phyloP scores from a whole-genome alignment of 2,797 vertebrate genomes.

The Parambassis ranga region DNA sequence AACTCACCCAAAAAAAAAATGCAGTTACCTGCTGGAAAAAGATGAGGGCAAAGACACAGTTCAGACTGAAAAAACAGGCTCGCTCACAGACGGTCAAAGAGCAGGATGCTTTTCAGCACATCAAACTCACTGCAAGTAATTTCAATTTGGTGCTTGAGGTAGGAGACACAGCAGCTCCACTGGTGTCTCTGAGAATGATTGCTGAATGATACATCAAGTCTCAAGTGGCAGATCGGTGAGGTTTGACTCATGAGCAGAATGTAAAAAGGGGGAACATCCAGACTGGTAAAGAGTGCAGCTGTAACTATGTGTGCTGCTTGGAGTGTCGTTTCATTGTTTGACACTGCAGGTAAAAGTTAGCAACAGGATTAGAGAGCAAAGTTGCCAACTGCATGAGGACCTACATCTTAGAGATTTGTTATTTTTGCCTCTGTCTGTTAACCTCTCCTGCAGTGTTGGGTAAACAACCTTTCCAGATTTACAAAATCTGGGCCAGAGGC shows the following conservation, averaged over 20 bases:
- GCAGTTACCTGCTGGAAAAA: constrained; percentile 26
- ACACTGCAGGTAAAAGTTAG: constrained; percentile 14
- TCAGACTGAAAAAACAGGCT: constrained; percentile 21
- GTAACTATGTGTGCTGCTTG: constrained; percentile 22
- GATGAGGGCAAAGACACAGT: constrained; percentile 15
- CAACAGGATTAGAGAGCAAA: background rate
- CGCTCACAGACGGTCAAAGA: constrained; percentile 33
- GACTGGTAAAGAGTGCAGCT: background rate
- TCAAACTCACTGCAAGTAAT: constrained; percentile 48
- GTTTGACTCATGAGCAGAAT: constrained; percentile 42
- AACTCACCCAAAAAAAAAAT: constrained; percentile 1
- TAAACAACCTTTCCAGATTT: constrained; percentile 25
- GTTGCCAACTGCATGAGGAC: constrained; percentile 9
- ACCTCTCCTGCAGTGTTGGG: background rate
- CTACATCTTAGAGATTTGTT: constrained; percentile 14
- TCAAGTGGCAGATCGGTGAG: constrained; percentile 44
- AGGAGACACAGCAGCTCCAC: constrained; percentile 30
- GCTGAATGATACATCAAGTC: constrained; percentile 66
- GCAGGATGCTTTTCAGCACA: constrained; percentile 53
- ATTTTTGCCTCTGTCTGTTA: constrained; percentile 12
- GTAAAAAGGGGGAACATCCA: constrained; percentile 20
- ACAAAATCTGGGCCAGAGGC: constrained; percentile 9
- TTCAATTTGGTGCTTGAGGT: constrained; percentile 41
- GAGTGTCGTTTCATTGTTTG: constrained; percentile 31
- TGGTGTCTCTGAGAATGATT: constrained; percentile 59